These are phyloP conservation scores for Heterohyrax brucei DNA, from an alignment of 2,797 vertebrate species.

Conservation along the genomic window DNA sequence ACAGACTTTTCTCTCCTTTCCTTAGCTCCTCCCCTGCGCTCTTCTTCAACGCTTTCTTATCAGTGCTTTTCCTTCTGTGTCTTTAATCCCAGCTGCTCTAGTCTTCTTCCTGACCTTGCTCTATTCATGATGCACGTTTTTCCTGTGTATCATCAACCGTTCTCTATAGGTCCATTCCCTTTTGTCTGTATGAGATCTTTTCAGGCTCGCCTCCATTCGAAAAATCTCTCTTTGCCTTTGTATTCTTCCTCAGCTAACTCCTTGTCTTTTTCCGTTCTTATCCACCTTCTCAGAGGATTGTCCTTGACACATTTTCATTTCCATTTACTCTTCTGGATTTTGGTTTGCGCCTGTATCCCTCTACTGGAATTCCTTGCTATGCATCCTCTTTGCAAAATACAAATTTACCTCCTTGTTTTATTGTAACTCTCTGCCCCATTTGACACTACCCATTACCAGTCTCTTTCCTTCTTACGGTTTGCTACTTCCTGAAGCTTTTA, in stretches of 20 bases:
- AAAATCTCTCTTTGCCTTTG: not conserved
- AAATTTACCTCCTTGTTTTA: not conserved
- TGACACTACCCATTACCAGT: not conserved
- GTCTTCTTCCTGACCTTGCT: constrained; percentile 5
- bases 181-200: not conserved
- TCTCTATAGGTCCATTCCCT: not conserved
- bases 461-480: not conserved
- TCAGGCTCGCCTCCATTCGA: not conserved
- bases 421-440: not conserved
- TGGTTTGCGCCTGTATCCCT: not conserved
- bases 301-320: not conserved
- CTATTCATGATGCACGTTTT: not conserved
- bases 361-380: not conserved
- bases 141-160: not conserved
- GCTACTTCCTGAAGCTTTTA: constrained; percentile 24
- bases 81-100: not conserved
- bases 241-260: not conserved
- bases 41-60: not conserved
- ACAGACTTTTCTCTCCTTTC: not conserved
- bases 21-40: not conserved
- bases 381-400: not conserved
- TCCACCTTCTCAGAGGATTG: not conserved
- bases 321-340: not conserved
- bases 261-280: not conserved
- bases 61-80: not conserved